Base-by-base conservation (phyloP, 2,113 vertebrate genomes). In the Triplophysa siluroides region DNA sequence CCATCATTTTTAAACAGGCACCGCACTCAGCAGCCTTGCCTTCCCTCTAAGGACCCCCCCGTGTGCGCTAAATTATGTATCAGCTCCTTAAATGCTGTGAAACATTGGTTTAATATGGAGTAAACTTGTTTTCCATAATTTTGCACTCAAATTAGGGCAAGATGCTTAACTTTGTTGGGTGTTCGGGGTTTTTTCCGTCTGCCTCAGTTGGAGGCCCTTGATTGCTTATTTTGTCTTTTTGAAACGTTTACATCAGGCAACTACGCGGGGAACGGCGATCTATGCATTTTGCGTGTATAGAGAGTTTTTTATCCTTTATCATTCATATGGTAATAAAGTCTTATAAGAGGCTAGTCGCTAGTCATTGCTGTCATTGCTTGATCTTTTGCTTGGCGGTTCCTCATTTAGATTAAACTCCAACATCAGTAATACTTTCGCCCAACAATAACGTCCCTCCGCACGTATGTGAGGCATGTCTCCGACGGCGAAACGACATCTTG, bases 41-140 rank as follows among this genome's bases (percentile, higher is more conserved):
- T 79, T 83, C 41, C 73, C 81, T 83, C 79, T 79, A 72, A 81
- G 71, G 83, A 85, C 84, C 80, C 81, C 82, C 68, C 72, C 16
- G 45, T 82, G 81, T 82, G 58, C 75, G 68, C 66, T 86, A 85
- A 86, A 85, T 88, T 83, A 86, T 86, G 79, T 77, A 86, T 83
- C 77, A 82, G 81, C 81, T 82, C 83, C 82, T 83, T 85, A 84
- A 85, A 86, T 71, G 80, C 78, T 43, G 81, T 87, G 86, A 87
- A 87, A 86, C 85, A 87, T 87, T 85, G 85, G 86, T 83, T 87
- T 87, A 87, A 87, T 85, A 85, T 83, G 79, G 78, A 82, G 76
- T 78, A 80, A 85, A 85, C 84, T 83, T 82, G 80, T 85, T 85
- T 83, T 82, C 80, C 78, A 66, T 70, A 68, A 71, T 78, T 79